Percentiles rank a stretch among this genome's conserved stretches.
These are phyloP conservation scores for Mythimna pallens DNA, from an alignment of 2,888 invertebrate genomes.

Conservation along the genomic window DNA sequence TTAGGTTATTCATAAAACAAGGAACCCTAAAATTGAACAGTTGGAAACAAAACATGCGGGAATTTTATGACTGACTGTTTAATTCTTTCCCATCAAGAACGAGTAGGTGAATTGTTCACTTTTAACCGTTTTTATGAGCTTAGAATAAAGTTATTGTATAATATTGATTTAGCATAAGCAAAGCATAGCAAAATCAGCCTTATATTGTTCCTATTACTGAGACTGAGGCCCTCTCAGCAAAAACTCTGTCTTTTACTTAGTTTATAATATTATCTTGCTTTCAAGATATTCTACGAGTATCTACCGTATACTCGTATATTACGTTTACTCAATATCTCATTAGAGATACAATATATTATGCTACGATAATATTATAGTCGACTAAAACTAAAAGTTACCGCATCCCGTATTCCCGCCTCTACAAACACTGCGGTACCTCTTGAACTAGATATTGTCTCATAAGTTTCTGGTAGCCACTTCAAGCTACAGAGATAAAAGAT, in stretches of 20 bases:
- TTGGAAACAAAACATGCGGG: slow-evolving; percentile 29
- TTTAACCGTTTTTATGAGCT: slow-evolving; percentile 23
- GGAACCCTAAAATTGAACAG: slow-evolving; percentile 23
- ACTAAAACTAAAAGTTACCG: slow-evolving; percentile 14
- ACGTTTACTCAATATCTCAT: not conserved
- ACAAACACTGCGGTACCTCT: not conserved
- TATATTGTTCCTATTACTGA: too few species aligned
- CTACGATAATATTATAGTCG: slow-evolving; percentile 23
- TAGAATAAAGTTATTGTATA: slow-evolving; percentile 18
- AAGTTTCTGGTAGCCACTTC: slow-evolving; percentile 38
- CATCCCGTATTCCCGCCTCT: not conserved
- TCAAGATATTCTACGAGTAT: not conserved
- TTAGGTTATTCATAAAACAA: not conserved
- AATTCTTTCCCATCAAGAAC: slow-evolving; percentile 31
- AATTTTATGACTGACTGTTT: slow-evolving; percentile 28
- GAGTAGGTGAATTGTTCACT: slow-evolving; percentile 15
- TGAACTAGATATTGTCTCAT: slow-evolving; percentile 3
- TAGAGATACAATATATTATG: slow-evolving; percentile 1
- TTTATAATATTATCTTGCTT: not conserved
- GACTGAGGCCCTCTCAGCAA: too few species aligned
- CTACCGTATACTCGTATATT: not conserved
- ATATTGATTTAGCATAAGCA: not conserved
- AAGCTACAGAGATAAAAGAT: slow-evolving; percentile 13
- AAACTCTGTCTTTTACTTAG: not conserved
- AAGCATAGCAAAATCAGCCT: too few species aligned